Base-by-base conservation (phyloP, 2,797 vertebrate genomes). In the Yasuhikotakia modesta region DNA sequence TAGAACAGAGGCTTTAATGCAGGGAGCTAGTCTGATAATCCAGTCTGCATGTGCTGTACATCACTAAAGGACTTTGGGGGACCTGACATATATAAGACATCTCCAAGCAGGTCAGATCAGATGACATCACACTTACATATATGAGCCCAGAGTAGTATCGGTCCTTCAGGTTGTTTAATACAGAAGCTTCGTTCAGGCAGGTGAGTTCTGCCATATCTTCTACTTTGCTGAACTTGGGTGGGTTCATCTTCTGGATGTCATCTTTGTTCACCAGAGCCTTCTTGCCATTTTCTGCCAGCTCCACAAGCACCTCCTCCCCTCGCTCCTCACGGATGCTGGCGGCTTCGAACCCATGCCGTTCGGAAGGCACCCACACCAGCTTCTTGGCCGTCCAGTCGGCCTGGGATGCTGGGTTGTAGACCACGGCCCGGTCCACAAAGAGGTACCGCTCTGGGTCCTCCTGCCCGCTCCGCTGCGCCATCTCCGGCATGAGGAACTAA, bases 341-440 rank as follows among this genome's bases (percentile, higher is more conserved):
- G 0, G 95, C 97, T 90, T 99, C 97, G 4, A 99, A 99, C 22
- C 98, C 98, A 3, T 99, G 94, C 60, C 98, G 94, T 79, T 99
- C 98, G 0, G 98, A 99, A 1, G 98, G 98, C 84, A 99, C 94
- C 98, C 98, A 99, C 73, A 99, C 96, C 58, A 99, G 87, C 87
- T 97, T 98, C 81, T 99, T 99, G 55, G 98, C 98, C 12, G 98
- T 99, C 98, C 98, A 99, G 85, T 99, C 98, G 0, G 98, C 98
- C 91, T 99, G 98, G 2, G 96, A 95, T 68, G 97, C 96, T 46
- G 97, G 97, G 89, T 99, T 99, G 90, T 99, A 99, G 81, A 99
- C 96, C 83, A 98, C 95, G 27, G 96, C 97, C 70, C 97, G 96
- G 85, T 99, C 98, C 92, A 99, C 98, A 8, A 98, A 99, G 86